Conservation (phyloP, 64 coral and sea anemone genomes). For the Catalaphyllia jardinei region DNA sequence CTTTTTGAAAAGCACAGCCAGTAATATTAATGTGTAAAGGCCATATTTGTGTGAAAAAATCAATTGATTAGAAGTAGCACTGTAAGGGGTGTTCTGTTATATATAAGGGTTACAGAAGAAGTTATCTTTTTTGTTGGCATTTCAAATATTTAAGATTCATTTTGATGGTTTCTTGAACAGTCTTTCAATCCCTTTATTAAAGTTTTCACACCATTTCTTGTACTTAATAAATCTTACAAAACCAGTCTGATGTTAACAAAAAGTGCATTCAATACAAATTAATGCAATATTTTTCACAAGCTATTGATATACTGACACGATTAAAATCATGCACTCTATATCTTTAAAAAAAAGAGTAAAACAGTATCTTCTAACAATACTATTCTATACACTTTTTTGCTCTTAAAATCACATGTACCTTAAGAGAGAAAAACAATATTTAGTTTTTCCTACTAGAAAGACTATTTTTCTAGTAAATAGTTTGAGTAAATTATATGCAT, state of each 20-base stretch:
- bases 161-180: not conserved
- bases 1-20: too few species aligned
- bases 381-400: not conserved
- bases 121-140: too few species aligned
- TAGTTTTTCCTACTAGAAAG: not conserved
- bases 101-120: too few species aligned
- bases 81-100: too few species aligned
- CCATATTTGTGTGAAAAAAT: too few species aligned
- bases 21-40: too few species aligned
- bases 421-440: not conserved
- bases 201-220: not conserved
- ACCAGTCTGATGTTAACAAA: not conserved
- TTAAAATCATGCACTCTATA: not conserved
- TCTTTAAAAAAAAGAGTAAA: not conserved
- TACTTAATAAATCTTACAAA: not conserved
- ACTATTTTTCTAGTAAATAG: too few species aligned
- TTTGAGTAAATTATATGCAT: too few species aligned
- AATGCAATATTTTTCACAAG: not conserved
- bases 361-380: not conserved
- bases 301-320: not conserved
- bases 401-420: not conserved
- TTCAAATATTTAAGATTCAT: too few species aligned
- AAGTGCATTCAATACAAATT: not conserved
- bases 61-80: too few species aligned
- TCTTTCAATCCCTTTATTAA: not conserved